phyloP scores from a whole-genome alignment of 1,140 invertebrate genomes.

The Lepidurus apus region DNA sequence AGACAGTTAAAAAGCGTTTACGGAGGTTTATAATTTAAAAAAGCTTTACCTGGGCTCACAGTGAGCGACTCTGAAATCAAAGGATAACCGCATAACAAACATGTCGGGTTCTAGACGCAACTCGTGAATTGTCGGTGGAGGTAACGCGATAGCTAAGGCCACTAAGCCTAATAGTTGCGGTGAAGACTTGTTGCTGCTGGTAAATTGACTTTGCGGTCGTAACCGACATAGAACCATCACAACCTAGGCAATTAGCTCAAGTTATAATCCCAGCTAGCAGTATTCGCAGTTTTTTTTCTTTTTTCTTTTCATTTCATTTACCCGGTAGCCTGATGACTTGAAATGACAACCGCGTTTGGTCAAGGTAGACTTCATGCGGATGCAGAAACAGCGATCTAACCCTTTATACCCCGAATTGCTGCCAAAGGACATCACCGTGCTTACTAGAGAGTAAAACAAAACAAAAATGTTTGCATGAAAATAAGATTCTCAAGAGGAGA shows the following conservation, averaged over 20 bases:
- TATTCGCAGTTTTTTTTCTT: background rate
- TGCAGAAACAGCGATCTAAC: constrained; percentile 85
- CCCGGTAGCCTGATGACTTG: constrained; percentile 94
- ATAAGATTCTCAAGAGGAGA: constrained; percentile 17
- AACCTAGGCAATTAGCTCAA: constrained; percentile 22
- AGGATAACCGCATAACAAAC: constrained; percentile 92
- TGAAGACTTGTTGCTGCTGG: constrained; percentile 43
- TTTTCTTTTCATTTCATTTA: constrained; percentile 49
- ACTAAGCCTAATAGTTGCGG: constrained; percentile 85
- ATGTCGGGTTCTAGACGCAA: constrained; percentile 91
- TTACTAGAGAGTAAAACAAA: constrained; percentile 58
- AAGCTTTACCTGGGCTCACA: constrained; percentile 82
- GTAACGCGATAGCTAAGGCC: constrained; percentile 86
- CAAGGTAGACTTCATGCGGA: constrained; percentile 95
- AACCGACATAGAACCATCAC: constrained; percentile 34
- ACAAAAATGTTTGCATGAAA: background rate
- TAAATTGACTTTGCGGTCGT: constrained; percentile 31
- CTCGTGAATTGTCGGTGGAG: constrained; percentile 93
- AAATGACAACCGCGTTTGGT: constrained; percentile 97
- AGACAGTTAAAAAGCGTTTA: background rate
- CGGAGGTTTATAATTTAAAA: background rate
- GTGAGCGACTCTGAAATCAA: constrained; percentile 92
- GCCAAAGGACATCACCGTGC: constrained; percentile 74
- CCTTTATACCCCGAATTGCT: constrained; percentile 72
- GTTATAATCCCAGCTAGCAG: background rate